A percentile compares a stretch with the other conserved stretches of the same genome.
These are phyloP conservation scores for Cerastis rubricosa DNA, from an alignment of 2,888 invertebrate species.

Conservation along the genomic window DNA sequence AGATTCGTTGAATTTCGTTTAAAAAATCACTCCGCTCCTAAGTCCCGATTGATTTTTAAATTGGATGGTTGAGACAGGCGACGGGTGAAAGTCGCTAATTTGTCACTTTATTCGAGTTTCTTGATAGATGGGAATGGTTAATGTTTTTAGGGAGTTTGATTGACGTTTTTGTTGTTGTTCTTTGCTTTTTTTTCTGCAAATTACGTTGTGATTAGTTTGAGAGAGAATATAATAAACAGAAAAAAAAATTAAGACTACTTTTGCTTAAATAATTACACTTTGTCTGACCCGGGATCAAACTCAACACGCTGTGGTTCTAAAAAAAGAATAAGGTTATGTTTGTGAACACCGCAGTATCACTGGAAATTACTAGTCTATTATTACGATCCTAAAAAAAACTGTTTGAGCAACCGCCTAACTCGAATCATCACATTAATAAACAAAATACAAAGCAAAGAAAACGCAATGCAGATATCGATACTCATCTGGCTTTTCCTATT, in stretches of 20 bases:
- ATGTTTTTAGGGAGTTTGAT: conserved; percentile 24
- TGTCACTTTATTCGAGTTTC: conserved; percentile 54
- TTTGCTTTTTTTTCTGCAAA: not conserved
- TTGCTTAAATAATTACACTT: not conserved
- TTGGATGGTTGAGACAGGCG: conserved; percentile 57
- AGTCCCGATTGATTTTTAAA: conserved; percentile 65
- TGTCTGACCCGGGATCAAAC: not conserved
- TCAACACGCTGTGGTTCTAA: not conserved
- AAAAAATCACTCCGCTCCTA: conserved; percentile 51
- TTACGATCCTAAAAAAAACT: not conserved
- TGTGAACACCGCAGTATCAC: not conserved
- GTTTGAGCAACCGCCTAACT: not conserved
- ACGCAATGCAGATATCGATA: conserved; percentile 41
- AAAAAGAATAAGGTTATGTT: too few species aligned
- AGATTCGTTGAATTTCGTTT: conserved; percentile 46
- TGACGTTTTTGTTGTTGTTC: not conserved
- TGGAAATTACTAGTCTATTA: not conserved
- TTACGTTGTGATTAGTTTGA: not conserved
- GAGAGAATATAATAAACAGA: not conserved
- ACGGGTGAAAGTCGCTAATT: conserved; percentile 52
- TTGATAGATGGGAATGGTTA: conserved; percentile 32
- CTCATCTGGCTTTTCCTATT: conserved; percentile 14
- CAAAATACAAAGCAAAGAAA: conserved; percentile 4
- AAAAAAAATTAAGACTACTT: not conserved
- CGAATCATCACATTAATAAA: not conserved